These are phyloP conservation scores for Cantharis rufa DNA, from an alignment of 2,888 invertebrate genomes.

Conservation along the genomic window DNA sequence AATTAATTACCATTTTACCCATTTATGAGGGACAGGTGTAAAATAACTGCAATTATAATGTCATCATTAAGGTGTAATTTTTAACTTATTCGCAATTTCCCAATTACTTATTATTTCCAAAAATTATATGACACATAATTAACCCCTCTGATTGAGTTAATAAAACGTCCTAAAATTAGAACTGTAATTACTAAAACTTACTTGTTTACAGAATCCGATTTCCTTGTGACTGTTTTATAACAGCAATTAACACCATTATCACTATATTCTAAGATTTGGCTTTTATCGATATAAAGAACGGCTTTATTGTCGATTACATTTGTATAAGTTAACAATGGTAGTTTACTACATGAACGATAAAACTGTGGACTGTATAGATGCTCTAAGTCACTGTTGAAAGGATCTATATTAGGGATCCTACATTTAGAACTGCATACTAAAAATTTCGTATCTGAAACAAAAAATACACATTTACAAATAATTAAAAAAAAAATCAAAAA, in stretches of 20 bases:
- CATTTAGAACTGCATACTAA: conserved; percentile 66
- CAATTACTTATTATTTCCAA: no score
- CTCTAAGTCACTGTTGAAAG: conserved; percentile 61
- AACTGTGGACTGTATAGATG: conserved; percentile 59
- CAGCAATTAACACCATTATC: conserved; percentile 41
- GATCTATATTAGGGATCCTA: conserved; percentile 65
- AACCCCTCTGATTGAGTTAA: no score
- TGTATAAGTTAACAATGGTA: conserved; percentile 49
- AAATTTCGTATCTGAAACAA: conserved; percentile 49
- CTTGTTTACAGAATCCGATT: conserved; percentile 32
- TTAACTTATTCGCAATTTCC: no score
- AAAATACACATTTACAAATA: background rate
- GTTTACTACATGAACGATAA: conserved; percentile 59
- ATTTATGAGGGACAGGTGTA: no score
- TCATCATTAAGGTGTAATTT: no score
- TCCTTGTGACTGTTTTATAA: conserved; percentile 40
- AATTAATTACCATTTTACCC: no score
- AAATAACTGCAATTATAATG: no score
- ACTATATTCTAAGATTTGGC: conserved; percentile 43
- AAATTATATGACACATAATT: no score
- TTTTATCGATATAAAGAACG: conserved; percentile 46
- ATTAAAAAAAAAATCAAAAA: no score
- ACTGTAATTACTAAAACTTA: background rate
- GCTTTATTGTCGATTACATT: conserved; percentile 42
- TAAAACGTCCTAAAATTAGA: background rate